Evolutionary conservation across 2,113 vertebrate genomes (phyloP), one percentile per base, ranked within the genome.

Genomic region (Lates calcarifer): DNA sequence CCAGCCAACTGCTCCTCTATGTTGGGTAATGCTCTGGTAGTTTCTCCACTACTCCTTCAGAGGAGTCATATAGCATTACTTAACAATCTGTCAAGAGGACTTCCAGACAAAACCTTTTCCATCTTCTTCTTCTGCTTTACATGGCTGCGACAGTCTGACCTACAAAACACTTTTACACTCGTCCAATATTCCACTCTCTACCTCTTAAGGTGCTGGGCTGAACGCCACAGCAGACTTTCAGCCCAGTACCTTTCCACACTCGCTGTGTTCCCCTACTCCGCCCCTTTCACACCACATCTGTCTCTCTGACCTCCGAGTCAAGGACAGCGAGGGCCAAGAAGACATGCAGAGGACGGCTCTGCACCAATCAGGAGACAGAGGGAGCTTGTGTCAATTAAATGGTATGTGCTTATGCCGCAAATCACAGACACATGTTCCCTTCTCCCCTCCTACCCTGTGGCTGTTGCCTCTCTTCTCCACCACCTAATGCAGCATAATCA

Each of bases 361-460:
- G 83, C 89, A 84, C 91, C 91, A 91, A 91, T 93, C 89, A 76
- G 83, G 82, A 90, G 78, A 78, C 86, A 33, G 72, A 76, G 83
- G 77, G 79, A 74, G 84, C 86, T 89, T 93, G 88, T 94, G 92
- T 94, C 92, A 94, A 94, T 94, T 94, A 94, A 93, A 93, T 90
- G 91, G 89, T 93, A 92, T 94, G 92, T 91, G 93, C 93, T 94
- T 94, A 93, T 91, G 77, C 92, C 87, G 89, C 94, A 93, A 93
- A 95, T 94, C 90, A 90, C 85, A 93, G 84, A 89, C 92, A 94
- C 91, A 92, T 93, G 92, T 92, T 93, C 90, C 17, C 62, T 33
- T 87, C 80, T 74, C 78, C 77, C 88, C 82, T 84, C 90, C 86
- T 79, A 60, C 83, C 81, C 87, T 86, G 87, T 87, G 76, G 87